These are phyloP conservation scores for Mus spicilegus DNA, from an alignment of 2,113 vertebrate genomes.

Conservation along the genomic window DNA sequence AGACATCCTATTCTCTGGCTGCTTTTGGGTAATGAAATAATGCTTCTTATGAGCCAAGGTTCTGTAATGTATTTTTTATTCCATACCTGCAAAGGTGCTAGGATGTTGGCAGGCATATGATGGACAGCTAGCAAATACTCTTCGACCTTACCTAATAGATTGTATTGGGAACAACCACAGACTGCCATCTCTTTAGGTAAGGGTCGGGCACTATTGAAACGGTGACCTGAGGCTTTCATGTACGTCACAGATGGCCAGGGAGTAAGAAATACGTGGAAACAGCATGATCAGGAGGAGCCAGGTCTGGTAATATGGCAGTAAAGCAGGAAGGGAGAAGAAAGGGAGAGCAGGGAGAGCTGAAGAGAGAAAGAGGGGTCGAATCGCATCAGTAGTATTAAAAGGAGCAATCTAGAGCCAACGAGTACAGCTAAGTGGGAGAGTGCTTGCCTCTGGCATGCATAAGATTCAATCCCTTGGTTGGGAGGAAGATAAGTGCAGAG, in stretches of 20 bases:
- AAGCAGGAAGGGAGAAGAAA: not conserved
- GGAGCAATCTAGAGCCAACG: not conserved
- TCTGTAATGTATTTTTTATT: not conserved
- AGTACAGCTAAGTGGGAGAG: not conserved
- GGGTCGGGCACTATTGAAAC: not conserved
- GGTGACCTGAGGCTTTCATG: not conserved
- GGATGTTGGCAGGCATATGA: not conserved
- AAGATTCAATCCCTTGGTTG: not conserved
- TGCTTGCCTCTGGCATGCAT: not conserved
- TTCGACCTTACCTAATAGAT: not conserved
- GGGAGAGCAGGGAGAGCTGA: not conserved
- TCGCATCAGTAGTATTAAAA: conserved; percentile 39
- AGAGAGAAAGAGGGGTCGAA: not conserved
- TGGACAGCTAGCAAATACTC: not conserved
- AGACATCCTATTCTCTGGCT: conserved; percentile 18
- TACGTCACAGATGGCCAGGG: not conserved
- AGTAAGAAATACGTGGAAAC: conserved; percentile 42
- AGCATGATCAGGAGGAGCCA: conserved; percentile 3
- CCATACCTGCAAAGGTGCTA: not conserved
- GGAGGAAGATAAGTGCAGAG: conserved; percentile 7
- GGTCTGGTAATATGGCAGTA: not conserved
- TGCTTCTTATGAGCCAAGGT: conserved; percentile 10
- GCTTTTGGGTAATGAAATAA: conserved; percentile 11
- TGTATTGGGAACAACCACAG: not conserved
- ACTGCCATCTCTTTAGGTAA: not conserved